Base-by-base conservation (phyloP, 2,797 vertebrate species). In the Okamejei kenojei region DNA sequence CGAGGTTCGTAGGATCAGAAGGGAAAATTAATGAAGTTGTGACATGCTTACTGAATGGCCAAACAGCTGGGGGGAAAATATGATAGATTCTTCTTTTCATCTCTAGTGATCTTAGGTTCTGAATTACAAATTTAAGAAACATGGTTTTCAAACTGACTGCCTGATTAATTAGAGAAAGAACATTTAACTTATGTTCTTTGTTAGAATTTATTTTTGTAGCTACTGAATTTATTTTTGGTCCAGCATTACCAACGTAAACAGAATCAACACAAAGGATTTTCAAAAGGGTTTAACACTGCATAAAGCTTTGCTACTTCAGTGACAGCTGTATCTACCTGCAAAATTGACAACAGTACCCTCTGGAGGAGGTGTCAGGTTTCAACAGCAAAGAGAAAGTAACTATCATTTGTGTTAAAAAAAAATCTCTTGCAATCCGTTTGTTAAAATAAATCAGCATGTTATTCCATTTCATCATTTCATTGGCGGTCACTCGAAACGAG, bases 341-440 rank as follows among this genome's bases (percentile, higher is more conserved):
- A 45, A 74, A 29, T 38, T 92, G 90, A 74, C 90, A 92, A 92
- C 35, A 92, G 38, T 23, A 35, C 90, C 90, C 90, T 38, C 90
- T 92, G 90, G 21, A 54, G 90, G 90, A 92, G 38, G 8, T 45
- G 35, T 92, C 26, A 76, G 71, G 26, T 92, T 76, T 74, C 71
- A 45, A 76, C 23, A 23, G 71, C 90, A 73, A 45, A 73, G 32
- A 90, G 71, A 90, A 54, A 35, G 35, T 29, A 2, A 54, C 29
- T 29, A 45, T 92, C 13, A n/a, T 65, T 86, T 74, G 38, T 54
- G 19, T 92, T 23, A 6, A 74, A 74, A 74, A 74, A 74, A 74
- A 74, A 4, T 0, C 23, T 74, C 21, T 74, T 74, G 23, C 6
- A 38, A 92, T 74, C 76, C 58, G 63, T 68, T 58, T 32, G n/a